A percentile compares a stretch with the other conserved stretches of the same genome.
phyloP scores from a whole-genome alignment of 2,797 vertebrate genomes.

The Bufotes viridis region DNA sequence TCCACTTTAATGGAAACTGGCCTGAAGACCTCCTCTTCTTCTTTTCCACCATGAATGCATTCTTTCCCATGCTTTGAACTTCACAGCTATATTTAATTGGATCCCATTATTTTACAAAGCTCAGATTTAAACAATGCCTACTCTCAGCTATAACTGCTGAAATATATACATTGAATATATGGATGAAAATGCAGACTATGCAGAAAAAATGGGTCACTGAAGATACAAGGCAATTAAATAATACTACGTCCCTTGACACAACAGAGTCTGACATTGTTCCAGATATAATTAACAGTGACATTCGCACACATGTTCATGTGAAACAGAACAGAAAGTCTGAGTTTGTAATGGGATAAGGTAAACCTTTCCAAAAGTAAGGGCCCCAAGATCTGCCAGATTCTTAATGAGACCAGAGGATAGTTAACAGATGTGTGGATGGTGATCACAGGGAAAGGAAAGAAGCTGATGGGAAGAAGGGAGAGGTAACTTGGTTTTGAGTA shows the following conservation, averaged over 20 bases:
- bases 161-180: background rate
- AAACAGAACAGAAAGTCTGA: constrained; percentile 55
- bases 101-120: background rate
- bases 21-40: background rate
- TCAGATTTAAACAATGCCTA: background rate
- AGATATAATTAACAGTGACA: constrained; percentile 59
- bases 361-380: constrained; percentile 58
- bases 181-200: constrained; percentile 14
- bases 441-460: constrained; percentile 48
- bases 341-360: constrained; percentile 57
- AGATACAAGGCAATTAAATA: constrained; percentile 39
- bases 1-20: constrained; percentile 19
- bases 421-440: constrained; percentile 59
- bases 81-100: constrained; percentile 9
- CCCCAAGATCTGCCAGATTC: constrained; percentile 50
- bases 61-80: constrained; percentile 25
- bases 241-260: constrained; percentile 35
- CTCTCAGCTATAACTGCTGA: background rate
- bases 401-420: constrained; percentile 53
- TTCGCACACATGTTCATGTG: constrained; percentile 50
- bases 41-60: background rate
- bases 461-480: constrained; percentile 19
- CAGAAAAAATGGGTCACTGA: constrained; percentile 21
- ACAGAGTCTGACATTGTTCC: constrained; percentile 46
- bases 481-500: constrained; percentile 6